phyloP scores from a whole-genome alignment of 2,797 vertebrate species.

The Hapalemur alaotrensis region DNA sequence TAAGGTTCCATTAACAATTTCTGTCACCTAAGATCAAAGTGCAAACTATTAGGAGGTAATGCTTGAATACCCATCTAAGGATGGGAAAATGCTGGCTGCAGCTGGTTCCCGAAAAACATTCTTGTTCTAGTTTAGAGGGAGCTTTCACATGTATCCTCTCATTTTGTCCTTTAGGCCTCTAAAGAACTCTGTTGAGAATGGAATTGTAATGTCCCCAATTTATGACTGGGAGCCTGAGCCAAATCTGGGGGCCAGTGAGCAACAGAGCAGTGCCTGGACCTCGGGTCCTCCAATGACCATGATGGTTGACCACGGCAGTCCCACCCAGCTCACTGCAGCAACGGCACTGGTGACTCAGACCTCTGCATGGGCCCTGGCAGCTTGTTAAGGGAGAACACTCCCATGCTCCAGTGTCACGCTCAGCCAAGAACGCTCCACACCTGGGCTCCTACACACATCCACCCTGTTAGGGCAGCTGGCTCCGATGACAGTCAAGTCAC shows the following conservation, averaged over 20 bases:
- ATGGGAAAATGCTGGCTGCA: not conserved
- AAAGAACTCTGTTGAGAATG: not conserved
- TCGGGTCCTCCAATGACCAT: not conserved
- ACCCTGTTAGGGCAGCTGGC: not conserved
- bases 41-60: not conserved
- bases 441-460: not conserved
- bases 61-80: not conserved
- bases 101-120: not conserved
- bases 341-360: accelerated
- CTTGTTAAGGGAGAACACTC: not conserved
- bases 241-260: not conserved
- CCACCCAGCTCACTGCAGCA: not conserved
- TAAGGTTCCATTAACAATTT: not conserved
- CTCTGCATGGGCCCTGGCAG: not conserved
- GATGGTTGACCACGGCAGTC: not conserved
- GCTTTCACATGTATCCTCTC: not conserved
- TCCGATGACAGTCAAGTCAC: not conserved
- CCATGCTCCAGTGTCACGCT: accelerated
- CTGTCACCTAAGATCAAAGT: not conserved
- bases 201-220: not conserved
- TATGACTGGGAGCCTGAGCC: not conserved
- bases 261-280: not conserved
- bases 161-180: not conserved
- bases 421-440: not conserved
- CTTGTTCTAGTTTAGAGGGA: not conserved